Evolutionary conservation across 1,140 invertebrate species (phyloP), one percentile per base, ranked within the genome.

Genomic region (Papilio dardanus): DNA sequence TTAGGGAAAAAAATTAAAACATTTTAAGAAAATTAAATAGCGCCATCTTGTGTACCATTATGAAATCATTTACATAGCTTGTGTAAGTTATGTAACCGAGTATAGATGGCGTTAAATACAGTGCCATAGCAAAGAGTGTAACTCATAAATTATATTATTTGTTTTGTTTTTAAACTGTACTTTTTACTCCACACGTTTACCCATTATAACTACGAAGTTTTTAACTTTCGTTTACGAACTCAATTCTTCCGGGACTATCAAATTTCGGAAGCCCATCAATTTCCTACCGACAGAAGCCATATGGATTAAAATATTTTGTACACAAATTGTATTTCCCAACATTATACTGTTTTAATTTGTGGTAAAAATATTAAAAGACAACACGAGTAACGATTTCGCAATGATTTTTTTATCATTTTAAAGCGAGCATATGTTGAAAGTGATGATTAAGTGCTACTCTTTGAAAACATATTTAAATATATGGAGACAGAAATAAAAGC

Each of bases 401-500:
- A 54, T 54, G 7, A 54, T n/a, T 7, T 21, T 54, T 54, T 33
- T 50, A 74, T 71, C 24, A 66, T 71, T 58, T 74, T 67, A 40
- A 31, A 42, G 3, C n/a, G 30, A 30, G 42, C 75, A 37, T 31
- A 71, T 75, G 74, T 69, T 81, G 79, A 79, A 83, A 86, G 80
- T 66, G 50, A 83, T 84, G 73, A 81, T 79, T 79, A 82, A 83
- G 66, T 76, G 73, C 40, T 66, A 31, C 66, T 81, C 79, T 83
- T 80, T 74, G 86, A 74, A 78, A 77, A 78, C 81, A 79, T 83
- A 87, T 84, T 82, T 24, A 54, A 85, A 86, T 87, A 83, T 76
- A 76, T 81, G 62, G 68, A 76, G 81, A 85, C 82, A 78, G 81
- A 88, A 88, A 88, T 87, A 87, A 86, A 85, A 76, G 75, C 76